Percentiles rank a stretch among this genome's conserved stretches.
Conservation (phyloP, 2,797 vertebrate genomes). For the Sparus aurata region DNA sequence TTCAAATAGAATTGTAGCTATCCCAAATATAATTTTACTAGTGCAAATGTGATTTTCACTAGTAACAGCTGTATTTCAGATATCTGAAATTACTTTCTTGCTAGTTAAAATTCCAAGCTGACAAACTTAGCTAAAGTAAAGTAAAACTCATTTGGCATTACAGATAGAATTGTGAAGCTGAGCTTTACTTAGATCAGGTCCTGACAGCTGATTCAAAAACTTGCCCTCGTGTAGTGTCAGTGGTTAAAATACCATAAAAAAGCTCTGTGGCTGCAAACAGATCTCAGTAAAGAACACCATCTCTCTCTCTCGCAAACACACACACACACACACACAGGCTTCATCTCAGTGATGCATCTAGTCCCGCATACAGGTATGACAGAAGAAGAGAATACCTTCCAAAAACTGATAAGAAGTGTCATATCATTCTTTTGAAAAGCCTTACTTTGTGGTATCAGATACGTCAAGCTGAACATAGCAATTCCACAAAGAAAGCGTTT, state of each 20-base stretch:
- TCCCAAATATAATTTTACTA: no score
- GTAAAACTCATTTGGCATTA: background rate
- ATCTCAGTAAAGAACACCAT: slow-evolving; percentile 26
- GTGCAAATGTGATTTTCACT: no score
- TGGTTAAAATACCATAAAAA: slow-evolving; percentile 7
- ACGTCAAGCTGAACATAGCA: slow-evolving; percentile 34
- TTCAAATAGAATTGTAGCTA: no score
- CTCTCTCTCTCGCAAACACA: slow-evolving; percentile 18
- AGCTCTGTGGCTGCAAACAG: slow-evolving; percentile 13
- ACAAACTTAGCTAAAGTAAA: background rate
- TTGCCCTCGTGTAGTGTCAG: background rate
- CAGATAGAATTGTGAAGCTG: background rate
- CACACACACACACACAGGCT: slow-evolving; percentile 30
- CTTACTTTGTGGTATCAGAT: slow-evolving; percentile 12
- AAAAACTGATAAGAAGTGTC: slow-evolving; percentile 51
- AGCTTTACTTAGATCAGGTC: background rate
- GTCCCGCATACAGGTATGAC: slow-evolving; percentile 48
- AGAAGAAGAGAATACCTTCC: slow-evolving; percentile 27
- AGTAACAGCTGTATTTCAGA: no score
- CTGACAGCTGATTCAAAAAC: slow-evolving; percentile 5
- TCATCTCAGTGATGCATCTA: slow-evolving; percentile 16
- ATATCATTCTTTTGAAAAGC: slow-evolving; percentile 31
- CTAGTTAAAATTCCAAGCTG: no score
- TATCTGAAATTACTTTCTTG: no score
- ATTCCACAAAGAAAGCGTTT: slow-evolving; percentile 38